phyloP scores from a whole-genome alignment of 2,888 invertebrate species.

The Campoletis raptor region DNA sequence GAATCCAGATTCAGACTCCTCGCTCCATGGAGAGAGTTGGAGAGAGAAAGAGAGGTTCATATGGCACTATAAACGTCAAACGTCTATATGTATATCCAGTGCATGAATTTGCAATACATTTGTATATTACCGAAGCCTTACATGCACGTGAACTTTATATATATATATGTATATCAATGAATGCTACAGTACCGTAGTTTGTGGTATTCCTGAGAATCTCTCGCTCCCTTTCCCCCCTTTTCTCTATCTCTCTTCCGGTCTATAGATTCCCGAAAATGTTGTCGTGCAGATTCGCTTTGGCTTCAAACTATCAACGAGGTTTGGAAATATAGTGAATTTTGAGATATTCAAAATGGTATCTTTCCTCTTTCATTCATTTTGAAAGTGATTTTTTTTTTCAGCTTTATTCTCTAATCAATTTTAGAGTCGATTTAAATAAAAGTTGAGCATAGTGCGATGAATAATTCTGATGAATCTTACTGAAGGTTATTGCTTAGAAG shows the following conservation, averaged over 20 bases:
- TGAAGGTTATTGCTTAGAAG: background rate
- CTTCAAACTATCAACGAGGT: background rate
- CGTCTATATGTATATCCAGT: background rate
- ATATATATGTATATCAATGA: background rate
- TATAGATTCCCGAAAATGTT: background rate
- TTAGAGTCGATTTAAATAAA: background rate
- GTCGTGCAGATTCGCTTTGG: background rate
- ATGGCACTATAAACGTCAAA: conserved; percentile 9
- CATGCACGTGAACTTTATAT: background rate
- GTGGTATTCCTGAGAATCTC: conserved; percentile 8
- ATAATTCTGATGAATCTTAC: background rate
- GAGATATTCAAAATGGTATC: background rate
- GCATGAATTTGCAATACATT: conserved; percentile 15
- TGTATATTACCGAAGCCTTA: conserved; percentile 18
- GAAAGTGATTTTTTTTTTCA: background rate
- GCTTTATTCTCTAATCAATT: background rate
- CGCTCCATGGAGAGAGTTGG: conserved; percentile 3
- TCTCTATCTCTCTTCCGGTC: background rate
- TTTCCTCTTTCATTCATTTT: too few species aligned
- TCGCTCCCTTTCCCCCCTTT: background rate
- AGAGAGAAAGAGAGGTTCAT: conserved; percentile 8
- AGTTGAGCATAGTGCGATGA: background rate
- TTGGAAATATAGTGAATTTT: background rate
- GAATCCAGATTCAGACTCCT: conserved; percentile 57
- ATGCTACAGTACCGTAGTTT: conserved; percentile 4